Base-by-base conservation (phyloP, 2,113 vertebrate genomes). In the Rattus rattus region DNA sequence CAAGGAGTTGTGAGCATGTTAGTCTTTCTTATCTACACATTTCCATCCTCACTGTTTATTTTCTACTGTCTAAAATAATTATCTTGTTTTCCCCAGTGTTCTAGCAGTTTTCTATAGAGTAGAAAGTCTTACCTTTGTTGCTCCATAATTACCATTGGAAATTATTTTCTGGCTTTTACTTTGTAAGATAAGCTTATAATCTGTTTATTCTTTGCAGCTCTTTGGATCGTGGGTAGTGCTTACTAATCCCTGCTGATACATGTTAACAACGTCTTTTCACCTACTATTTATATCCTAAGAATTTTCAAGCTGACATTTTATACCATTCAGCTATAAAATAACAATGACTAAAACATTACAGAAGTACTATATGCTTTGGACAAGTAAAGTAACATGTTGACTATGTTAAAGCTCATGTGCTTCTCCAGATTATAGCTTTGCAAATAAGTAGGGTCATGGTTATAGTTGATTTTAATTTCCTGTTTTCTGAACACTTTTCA, bases 271-370 rank as follows among this genome's bases (percentile, higher is more conserved):
- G 69, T 75, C 39, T 43, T 79, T 24, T 72, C 56, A 26, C 75
- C 39, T 94, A 17, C 65, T 92, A 20, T 89, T 95, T 17, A 3
- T 86, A 95, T 52, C 22, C 61, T 93, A 90, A 85, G 92, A 61
- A 89, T 95, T 94, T 96, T 77, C 54, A 52, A 90, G n/a, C 63
- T 84, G 54, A 75, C 36, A 67, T 89, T 94, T 96, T 61, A 88
- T 3, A 9, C 91, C n/a, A 17, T 80, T 94, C 10, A 77, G 39
- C 36, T 94, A 7, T 91, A 95, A 52, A 88, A 79, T 36, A 95
- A 10, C 87, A 90, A 85, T 85, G 54, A 59, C 49, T 49, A 95
- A 96, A 91, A 72, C 56, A 90, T n/a, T 69, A 43, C 28, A 95
- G 63, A 94, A 95, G 92, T 95, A 83, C 16, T 92, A 19, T 76